A percentile compares a stretch with the other conserved stretches of the same genome.
Evolutionary conservation across 2,797 vertebrate species (phyloP).

Genomic region (Melanogrammus aeglefinus): DNA sequence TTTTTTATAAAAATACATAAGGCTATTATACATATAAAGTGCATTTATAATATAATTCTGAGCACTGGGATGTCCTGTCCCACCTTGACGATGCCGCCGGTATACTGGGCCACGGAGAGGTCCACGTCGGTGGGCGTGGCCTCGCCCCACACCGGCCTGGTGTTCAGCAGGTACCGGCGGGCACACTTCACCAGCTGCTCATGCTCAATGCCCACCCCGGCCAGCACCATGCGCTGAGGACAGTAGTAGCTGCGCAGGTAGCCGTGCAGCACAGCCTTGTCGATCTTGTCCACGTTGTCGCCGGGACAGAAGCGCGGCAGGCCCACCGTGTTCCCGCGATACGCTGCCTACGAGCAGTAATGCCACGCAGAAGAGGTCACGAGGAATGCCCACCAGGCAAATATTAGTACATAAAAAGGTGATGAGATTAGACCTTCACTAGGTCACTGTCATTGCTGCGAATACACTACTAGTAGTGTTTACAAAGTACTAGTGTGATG

Average conservation of each 20-base stretch:
- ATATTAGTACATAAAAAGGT: no score
- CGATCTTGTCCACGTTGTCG: conserved; percentile 82
- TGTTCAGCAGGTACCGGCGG: conserved; percentile 76
- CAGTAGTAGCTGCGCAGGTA: conserved; percentile 89
- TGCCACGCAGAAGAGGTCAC: neutral
- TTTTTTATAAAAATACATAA: no score
- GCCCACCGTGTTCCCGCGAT: conserved; percentile 89
- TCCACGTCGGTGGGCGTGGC: conserved; percentile 69
- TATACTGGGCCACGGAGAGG: conserved; percentile 91
- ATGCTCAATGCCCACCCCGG: conserved; percentile 91
- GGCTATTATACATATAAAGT: no score
- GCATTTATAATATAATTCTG: neutral
- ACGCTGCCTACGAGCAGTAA: conserved; percentile 80
- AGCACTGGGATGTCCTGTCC: neutral
- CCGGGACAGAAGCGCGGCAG: conserved; percentile 85
- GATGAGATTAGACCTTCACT: no score
- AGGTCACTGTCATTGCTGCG: no score
- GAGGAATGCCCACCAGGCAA: neutral
- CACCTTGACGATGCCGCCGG: conserved; percentile 91
- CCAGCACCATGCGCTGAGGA: conserved; percentile 92
- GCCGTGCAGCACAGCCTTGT: conserved; percentile 73
- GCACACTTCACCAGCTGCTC: conserved; percentile 86
- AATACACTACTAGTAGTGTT: no score
- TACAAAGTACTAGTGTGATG: no score
- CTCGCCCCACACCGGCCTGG: conserved; percentile 80